Conservation (phyloP, 2,113 vertebrate genomes). For the Tragelaphus buxtoni region DNA sequence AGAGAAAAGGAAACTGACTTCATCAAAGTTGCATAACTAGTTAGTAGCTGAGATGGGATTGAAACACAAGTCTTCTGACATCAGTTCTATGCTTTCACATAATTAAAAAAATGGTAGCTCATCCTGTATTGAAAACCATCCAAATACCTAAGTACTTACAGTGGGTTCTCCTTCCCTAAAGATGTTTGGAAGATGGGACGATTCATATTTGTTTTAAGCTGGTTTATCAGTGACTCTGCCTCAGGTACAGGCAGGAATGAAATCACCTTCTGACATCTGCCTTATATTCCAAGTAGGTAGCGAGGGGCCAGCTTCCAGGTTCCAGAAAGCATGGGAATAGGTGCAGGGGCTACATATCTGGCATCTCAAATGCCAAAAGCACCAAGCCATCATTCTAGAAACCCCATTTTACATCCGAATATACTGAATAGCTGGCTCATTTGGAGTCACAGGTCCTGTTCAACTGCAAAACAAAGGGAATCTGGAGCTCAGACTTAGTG, state of each 20-base stretch:
- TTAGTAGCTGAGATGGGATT: background rate
- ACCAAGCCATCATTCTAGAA: background rate
- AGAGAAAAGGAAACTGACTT: slow-evolving; percentile 32
- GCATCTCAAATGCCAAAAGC: background rate
- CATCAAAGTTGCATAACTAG: background rate
- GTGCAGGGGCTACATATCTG: background rate
- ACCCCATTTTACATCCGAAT: background rate
- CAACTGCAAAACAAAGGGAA: background rate
- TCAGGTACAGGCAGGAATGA: background rate
- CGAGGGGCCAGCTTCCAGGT: background rate
- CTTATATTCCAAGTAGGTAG: background rate
- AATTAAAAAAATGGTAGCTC: background rate
- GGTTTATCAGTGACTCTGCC: background rate
- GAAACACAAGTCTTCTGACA: background rate
- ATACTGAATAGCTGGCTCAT: background rate
- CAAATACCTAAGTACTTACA: background rate
- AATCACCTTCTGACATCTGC: background rate
- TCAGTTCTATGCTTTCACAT: background rate
- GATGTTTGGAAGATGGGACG: background rate
- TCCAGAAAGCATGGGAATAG: background rate
- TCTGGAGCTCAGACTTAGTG: background rate
- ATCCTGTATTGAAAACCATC: background rate
- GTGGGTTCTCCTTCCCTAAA: background rate
- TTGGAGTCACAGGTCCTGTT: background rate
- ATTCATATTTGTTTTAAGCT: background rate